Base-by-base conservation (phyloP, 2,797 vertebrate genomes). In the Anguilla marmorata region DNA sequence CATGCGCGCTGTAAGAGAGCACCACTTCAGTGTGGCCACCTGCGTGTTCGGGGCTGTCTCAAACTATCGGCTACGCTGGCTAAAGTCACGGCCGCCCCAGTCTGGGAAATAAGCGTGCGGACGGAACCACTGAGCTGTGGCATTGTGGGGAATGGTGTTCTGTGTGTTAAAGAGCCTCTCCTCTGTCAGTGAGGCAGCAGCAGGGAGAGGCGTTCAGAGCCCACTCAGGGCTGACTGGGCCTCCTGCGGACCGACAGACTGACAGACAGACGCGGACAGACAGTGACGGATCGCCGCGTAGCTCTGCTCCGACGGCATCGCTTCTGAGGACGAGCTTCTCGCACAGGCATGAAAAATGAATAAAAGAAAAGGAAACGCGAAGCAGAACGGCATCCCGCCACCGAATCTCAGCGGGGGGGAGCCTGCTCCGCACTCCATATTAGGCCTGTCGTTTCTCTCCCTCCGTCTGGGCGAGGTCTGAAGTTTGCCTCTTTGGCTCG, bases 21-120 rank as follows among this genome's bases (percentile, higher is more conserved):
- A 0, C 87, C 89, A 89, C 90, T 93, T 91, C 94, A 93, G 93
- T 87, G 90, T 91, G 92, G 93, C 37, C 94, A 93, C 93, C 94
- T 94, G 95, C 87, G 90, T 88, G 91, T 92, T 93, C 91, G 91
- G 41, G 69, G 91, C 91, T 93, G 93, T 94, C 63, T 66, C 95
- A 93, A 93, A 92, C 93, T 63, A 93, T 84, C 93, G 95, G 92
- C 92, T 92, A 93, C 95, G 95, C 94, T 93, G 95, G 93, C 90
- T 91, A 91, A 91, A 92, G 93, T 92, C 90, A 91, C 3, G n/a
- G 45, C 63, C 58, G 1, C 33, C 52, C 63, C 2, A 93, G 94
- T 93, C 92, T 94, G 4, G 83, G 27, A 24, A 33, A 58, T 14
- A 33, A 37, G 2, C n/a, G 3, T 21, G 16, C 33, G 5, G 74